These are phyloP conservation scores for Miichthys miiuy DNA, from an alignment of 2,797 vertebrate genomes.

Conservation along the genomic window DNA sequence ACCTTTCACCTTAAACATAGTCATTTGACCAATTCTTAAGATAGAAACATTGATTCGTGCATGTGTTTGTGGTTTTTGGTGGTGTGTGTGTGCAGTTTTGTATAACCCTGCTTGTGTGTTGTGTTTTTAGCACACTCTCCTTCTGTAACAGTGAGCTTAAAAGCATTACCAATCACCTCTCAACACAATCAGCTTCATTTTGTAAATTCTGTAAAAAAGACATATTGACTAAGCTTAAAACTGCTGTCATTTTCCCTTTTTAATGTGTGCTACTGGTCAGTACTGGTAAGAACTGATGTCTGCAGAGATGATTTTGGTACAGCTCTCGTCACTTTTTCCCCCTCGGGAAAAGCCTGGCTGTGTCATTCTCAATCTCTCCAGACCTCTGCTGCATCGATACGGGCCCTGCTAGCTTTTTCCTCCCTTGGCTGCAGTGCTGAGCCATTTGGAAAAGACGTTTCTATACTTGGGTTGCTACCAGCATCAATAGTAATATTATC, in stretches of 20 bases:
- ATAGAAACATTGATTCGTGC: background rate
- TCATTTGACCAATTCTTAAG: background rate
- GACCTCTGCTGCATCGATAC: constrained; percentile 66
- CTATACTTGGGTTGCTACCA: constrained; percentile 57
- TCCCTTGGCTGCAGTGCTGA: constrained; percentile 39
- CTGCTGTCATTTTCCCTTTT: constrained; percentile 35
- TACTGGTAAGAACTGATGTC: constrained; percentile 31
- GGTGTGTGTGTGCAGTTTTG: background rate
- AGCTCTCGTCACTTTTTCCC: constrained; percentile 69
- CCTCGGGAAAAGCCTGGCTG: constrained; percentile 50
- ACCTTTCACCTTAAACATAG: background rate
- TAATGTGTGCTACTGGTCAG: constrained; percentile 36
- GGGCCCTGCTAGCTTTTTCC: constrained; percentile 26
- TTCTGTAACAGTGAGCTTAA: background rate
- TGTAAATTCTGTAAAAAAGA: constrained; percentile 7
- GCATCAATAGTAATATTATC: constrained; percentile 57
- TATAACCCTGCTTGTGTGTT: background rate
- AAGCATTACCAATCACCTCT: background rate
- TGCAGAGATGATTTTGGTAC: constrained; percentile 63
- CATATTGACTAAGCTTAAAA: constrained; percentile 25
- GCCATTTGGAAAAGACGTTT: constrained; percentile 64
- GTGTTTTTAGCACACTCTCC: background rate
- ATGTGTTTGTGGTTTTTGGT: background rate
- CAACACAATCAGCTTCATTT: constrained; percentile 1
- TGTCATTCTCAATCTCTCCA: constrained; percentile 62